Evolutionary conservation across 1,140 invertebrate genomes (phyloP).

Genomic region (Carcinoscorpius rotundicauda): DNA sequence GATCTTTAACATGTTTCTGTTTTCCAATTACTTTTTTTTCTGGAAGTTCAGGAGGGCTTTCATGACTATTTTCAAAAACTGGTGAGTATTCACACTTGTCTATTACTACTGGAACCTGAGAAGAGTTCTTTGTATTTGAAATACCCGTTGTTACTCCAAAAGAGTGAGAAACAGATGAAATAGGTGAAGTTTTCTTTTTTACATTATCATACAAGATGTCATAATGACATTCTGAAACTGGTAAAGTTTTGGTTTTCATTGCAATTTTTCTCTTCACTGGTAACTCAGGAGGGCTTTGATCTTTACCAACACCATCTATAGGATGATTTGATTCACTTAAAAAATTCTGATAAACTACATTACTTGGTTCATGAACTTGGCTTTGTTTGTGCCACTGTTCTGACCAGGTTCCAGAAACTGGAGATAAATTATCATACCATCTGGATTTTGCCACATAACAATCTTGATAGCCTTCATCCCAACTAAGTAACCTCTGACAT

Average conservation of each 20-base stretch:
- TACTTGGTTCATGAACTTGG: not conserved
- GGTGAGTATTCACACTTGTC: conserved; percentile 8
- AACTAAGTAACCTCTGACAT: not conserved
- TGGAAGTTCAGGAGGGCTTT: too few species aligned
- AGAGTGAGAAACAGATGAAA: not conserved
- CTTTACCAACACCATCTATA: not conserved
- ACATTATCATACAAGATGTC: too few species aligned
- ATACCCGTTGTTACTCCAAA: not conserved
- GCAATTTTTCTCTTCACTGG: conserved; percentile 14
- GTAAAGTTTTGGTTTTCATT: too few species aligned
- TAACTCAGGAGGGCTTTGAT: conserved; percentile 9
- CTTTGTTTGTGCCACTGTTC: not conserved
- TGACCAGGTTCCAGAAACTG: not conserved
- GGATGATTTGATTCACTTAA: not conserved
- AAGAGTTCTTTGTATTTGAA: not conserved
- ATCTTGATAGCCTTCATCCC: not conserved
- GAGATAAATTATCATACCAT: too few species aligned
- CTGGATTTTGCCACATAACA: not conserved
- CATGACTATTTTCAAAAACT: too few species aligned
- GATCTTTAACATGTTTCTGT: too few species aligned
- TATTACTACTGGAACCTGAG: conserved; percentile 7
- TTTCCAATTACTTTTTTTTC: too few species aligned
- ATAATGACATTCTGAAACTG: too few species aligned
- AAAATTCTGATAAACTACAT: not conserved
- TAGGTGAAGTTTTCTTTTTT: too few species aligned